Percentiles rank a stretch among this genome's conserved stretches.
phyloP scores from a whole-genome alignment of 1,140 invertebrate genomes.

The Heliconius melpomene region DNA sequence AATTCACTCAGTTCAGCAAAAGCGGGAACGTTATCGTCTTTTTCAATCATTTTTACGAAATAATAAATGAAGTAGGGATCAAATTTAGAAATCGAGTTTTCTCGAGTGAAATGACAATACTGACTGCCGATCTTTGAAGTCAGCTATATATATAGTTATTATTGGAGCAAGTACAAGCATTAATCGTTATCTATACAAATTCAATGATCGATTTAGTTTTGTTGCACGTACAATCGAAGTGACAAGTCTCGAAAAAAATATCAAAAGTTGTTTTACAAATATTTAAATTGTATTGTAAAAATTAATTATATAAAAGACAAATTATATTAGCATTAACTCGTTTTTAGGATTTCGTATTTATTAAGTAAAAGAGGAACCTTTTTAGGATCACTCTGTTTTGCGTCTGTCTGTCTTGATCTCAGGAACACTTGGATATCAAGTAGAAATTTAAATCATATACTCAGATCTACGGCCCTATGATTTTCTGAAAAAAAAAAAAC shows the following conservation, averaged over 20 bases:
- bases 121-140: conserved; percentile 7
- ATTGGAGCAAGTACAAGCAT: conserved; percentile 19
- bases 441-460: too few species aligned
- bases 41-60: conserved; percentile 31
- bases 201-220: conserved; percentile 17
- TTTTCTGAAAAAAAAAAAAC: too few species aligned
- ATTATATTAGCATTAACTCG: too few species aligned
- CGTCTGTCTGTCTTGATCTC: too few species aligned
- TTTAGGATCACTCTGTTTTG: too few species aligned
- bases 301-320: too few species aligned
- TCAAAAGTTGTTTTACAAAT: neutral
- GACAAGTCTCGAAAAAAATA: neutral
- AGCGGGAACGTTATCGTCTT: conserved; percentile 36
- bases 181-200: conserved; percentile 24
- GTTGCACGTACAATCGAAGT: neutral
- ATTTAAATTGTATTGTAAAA: neutral
- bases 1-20: conserved; percentile 56
- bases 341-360: too few species aligned
- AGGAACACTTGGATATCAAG: too few species aligned
- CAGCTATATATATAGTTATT: conserved; percentile 21
- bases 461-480: too few species aligned
- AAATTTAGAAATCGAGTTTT: conserved; percentile 16
- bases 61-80: neutral
- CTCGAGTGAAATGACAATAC: conserved; percentile 17
- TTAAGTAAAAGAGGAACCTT: too few species aligned